These are phyloP conservation scores for Gasteruption jaculator DNA, from an alignment of 2,888 invertebrate species.

Conservation along the genomic window DNA sequence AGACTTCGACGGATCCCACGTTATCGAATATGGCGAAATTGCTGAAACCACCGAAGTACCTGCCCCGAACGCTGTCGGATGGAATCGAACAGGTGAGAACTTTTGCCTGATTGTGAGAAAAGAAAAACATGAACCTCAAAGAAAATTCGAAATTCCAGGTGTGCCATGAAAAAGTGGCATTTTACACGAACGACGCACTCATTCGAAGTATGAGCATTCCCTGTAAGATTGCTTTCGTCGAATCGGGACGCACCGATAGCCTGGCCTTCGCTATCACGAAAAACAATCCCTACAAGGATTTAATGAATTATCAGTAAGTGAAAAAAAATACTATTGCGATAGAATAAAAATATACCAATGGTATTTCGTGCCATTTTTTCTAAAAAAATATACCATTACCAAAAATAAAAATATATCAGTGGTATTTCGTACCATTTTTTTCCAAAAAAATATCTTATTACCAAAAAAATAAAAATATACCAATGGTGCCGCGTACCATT, in stretches of 20 bases:
- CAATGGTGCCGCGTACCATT: too few species aligned
- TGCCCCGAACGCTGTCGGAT: constrained; percentile 25
- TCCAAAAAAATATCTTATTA: too few species aligned
- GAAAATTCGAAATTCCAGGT: constrained; percentile 28
- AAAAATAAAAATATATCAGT: too few species aligned
- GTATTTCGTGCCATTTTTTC: too few species aligned
- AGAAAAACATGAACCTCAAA: neutral
- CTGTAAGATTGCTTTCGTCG: constrained; percentile 29
- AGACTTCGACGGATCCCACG: constrained; percentile 22
- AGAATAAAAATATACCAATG: too few species aligned
- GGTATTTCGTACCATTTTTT: too few species aligned
- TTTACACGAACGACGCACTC: constrained; percentile 30
- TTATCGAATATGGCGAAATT: constrained; percentile 22
- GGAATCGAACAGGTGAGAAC: constrained; percentile 32
- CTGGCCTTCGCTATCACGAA: constrained; percentile 30
- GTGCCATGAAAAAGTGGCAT: constrained; percentile 33
- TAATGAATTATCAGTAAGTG: constrained; percentile 32
- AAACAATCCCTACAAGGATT: constrained; percentile 31
- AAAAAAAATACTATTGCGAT: too few species aligned
- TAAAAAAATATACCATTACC: neutral
- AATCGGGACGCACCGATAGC: constrained; percentile 30
- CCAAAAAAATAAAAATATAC: too few species aligned
- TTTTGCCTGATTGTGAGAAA: too few species aligned
- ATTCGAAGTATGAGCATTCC: constrained; percentile 21
- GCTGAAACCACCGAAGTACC: constrained; percentile 22